phyloP scores from a whole-genome alignment of 2,888 invertebrate genomes.

The Herminia tarsipennalis region DNA sequence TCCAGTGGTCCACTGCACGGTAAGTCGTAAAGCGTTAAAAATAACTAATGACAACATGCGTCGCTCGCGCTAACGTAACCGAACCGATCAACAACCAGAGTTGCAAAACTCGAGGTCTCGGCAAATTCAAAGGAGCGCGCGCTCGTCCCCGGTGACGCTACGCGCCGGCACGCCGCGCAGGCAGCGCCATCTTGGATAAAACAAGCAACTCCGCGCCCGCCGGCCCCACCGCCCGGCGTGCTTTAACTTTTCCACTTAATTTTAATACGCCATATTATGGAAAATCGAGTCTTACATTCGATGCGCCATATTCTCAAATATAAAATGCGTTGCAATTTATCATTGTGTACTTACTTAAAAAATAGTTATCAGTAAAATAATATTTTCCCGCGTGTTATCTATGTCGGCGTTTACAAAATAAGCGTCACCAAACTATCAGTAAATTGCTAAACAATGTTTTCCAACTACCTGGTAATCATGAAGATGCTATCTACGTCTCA shows the following conservation, averaged over 20 bases:
- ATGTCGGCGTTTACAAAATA: slow-evolving; percentile 61
- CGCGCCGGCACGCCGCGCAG: slow-evolving; percentile 82
- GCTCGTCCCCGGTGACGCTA: slow-evolving; percentile 74
- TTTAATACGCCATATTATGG: slow-evolving; percentile 40
- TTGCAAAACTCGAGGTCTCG: slow-evolving; percentile 75
- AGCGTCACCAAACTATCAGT: slow-evolving; percentile 55
- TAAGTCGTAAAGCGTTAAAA: slow-evolving; percentile 73
- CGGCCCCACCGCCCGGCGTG: slow-evolving; percentile 68
- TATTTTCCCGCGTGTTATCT: slow-evolving; percentile 75
- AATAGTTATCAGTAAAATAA: slow-evolving; percentile 36
- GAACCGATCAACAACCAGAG: slow-evolving; percentile 51
- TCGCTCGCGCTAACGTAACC: slow-evolving; percentile 80
- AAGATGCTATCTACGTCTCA: background rate
- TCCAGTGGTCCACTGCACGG: slow-evolving; percentile 55
- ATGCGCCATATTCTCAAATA: slow-evolving; percentile 23
- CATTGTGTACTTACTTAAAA: slow-evolving; percentile 13
- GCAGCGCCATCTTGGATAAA: slow-evolving; percentile 79
- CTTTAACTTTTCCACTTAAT: slow-evolving; percentile 52
- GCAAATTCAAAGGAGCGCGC: slow-evolving; percentile 78
- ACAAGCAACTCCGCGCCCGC: slow-evolving; percentile 60
- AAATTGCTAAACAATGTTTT: slow-evolving; percentile 39
- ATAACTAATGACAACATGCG: slow-evolving; percentile 83
- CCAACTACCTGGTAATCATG: slow-evolving; percentile 5
- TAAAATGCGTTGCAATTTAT: background rate
- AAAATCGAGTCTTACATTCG: slow-evolving; percentile 32